Base-by-base conservation (phyloP, 2,113 vertebrate genomes). In the Albula goreensis region DNA sequence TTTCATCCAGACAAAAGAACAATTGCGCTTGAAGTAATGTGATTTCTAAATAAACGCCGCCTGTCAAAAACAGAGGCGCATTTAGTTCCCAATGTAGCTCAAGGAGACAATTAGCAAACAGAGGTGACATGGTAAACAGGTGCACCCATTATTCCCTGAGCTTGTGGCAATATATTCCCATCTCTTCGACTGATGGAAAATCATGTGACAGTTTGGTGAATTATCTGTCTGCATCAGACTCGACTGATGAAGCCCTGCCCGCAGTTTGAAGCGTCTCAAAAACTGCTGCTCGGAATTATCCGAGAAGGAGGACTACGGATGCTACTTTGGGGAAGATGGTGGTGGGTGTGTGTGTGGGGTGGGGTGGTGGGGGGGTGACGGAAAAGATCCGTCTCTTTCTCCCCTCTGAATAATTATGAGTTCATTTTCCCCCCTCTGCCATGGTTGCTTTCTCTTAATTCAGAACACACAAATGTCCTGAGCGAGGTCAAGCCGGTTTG, bases 91-190 rank as follows among this genome's bases (percentile, higher is more conserved):
- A 96, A 97, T 93, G 97, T 95, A 97, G 97, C 97, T 98, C 96
- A 97, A 98, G 97, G 96, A 99, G 97, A 98, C 97, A 98, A 97
- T 98, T 98, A 97, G 96, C 97, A 97, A 97, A 97, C 97, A 97
- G 97, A 97, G 97, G 97, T 98, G 98, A 98, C 98, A 97, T 95
- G 95, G 96, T 97, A 97, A 98, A 98, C 98, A 99, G 97, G 98
- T 99, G 97, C 96, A 96, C 96, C 97, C 97, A 98, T 99, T 98
- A 98, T 97, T 97, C 96, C 96, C 95, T 96, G 97, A 97, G 97
- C 97, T 96, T 96, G 96, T 97, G 96, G 96, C 97, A 97, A 96
- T 97, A 97, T 96, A 97, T 97, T 97, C 95, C 96, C 95, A 96
- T 97, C 97, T 97, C 96, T 97, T 96, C 96, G 93, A 93, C 94